Evolutionary conservation across 2,888 invertebrate species (phyloP), one percentile per base, ranked within the genome.

Genomic region (Agonopterix subpropinquella): DNA sequence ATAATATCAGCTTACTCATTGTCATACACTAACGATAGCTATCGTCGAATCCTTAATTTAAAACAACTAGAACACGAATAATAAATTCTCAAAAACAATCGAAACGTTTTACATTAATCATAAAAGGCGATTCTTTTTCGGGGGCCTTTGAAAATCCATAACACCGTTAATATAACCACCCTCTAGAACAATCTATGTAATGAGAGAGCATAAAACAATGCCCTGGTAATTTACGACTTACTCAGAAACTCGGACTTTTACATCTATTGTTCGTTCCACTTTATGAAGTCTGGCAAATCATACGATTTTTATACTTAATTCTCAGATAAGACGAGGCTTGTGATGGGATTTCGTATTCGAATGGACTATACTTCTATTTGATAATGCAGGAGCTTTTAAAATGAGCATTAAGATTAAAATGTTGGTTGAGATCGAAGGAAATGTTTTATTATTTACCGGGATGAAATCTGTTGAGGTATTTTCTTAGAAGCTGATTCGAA

Each of bases 121-220:
- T 18, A 56, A 52, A 52, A 49, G 45, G 47, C 49, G 46, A 62
- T 65, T 62, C 55, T 67, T 67, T 65, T 58, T 49, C 42, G 51
- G 54, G 56, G 52, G 60, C 51, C 61, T 70, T 70, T 66, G 60
- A 57, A 72, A 73, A 75, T 71, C 65, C 65, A 78, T 73, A 72
- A 68, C 66, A 72, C 61, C 64, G 62, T 67, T 72, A 69, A 74
- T 70, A 77, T 72, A 64, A 67, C 66, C 64, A 61, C 73, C 70
- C 74, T 71, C 65, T 63, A 67, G 69, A 75, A 75, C 78, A 78
- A 80, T 81, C 77, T 73, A 77, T 80, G 79, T 80, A 82, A 81
- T 80, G 77, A 80, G 75, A 68, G 67, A 61, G 71, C 73, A 75
- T 83, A 80, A 84, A 84, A 84, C 80, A 85, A 85, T 80, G 71